Evolutionary conservation across 1,140 invertebrate species (phyloP), one percentile per base, ranked within the genome.

Genomic region (Phymorhynchus buccinoides): DNA sequence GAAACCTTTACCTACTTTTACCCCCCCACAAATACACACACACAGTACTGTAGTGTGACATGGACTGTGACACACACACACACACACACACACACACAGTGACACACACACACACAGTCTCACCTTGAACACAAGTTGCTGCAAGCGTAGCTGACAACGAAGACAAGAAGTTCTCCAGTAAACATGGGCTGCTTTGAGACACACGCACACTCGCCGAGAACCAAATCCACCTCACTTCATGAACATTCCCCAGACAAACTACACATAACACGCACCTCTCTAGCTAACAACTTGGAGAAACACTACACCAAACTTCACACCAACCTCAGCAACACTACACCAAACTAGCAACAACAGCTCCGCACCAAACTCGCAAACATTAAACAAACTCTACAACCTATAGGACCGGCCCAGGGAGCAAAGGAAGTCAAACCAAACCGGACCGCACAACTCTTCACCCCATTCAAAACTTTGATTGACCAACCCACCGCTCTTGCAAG

Each of bases 391-490:
- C 18, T 73, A 6, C 30, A 73, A 9, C 9, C n/a, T 9, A 48
- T 18, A 35, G n/a, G 18, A 73, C n/a, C 7, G 32, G 18, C n/a
- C n/a, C 0, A 41, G 32, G 22, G 73, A 30, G 42, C 22, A 75
- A 75, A 75, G 35, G 22, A 35, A 71, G 6, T 35, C 16, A 62
- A 18, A 16, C 56, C 56, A 62, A 62, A 62, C 56, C 6, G 73
- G 37, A 22, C 18, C 62, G 9, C 27, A 4, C 9, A 16, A 37
- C 35, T 22, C 37, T 75, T 75, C 73, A 75, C 73, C 73, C 73
- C 73, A 75, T 75, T 27, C 73, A 75, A 75, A 37, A 6, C 56
- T n/a, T n/a, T n/a, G n/a, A n/a, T n/a, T n/a, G n/a, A n/a, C n/a
- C n/a, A n/a, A n/a, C n/a, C n/a, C n/a, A n/a, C n/a, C n/a, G n/a